phyloP scores from a whole-genome alignment of 2,888 invertebrate genomes.

The Bibio marci region DNA sequence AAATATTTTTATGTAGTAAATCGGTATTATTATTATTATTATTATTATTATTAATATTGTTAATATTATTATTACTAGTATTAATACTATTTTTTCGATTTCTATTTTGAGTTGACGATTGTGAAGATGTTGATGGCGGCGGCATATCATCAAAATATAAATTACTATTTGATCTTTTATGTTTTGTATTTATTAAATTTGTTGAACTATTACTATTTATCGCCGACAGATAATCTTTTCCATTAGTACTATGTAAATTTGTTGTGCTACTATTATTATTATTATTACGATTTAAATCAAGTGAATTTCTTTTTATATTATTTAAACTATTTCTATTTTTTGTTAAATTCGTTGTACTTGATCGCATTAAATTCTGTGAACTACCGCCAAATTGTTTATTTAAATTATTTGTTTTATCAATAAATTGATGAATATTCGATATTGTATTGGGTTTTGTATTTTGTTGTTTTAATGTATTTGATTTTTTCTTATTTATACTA shows the following conservation, averaged over 20 bases:
- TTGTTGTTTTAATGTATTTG: conserved; percentile 16
- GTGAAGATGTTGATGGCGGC: background rate
- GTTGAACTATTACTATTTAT: conserved; percentile 3
- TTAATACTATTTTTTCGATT: background rate
- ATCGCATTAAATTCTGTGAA: conserved; percentile 26
- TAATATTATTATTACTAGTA: too few species aligned
- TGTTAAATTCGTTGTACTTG: conserved; percentile 22
- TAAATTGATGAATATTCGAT: too few species aligned
- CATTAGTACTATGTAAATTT: conserved; percentile 7
- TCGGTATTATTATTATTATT: too few species aligned
- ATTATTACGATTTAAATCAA: conserved; percentile 8
- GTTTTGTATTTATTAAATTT: conserved; percentile 2
- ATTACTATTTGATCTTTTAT: background rate
- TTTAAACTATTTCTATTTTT: conserved; percentile 14
- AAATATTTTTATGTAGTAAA: conserved; percentile 6
- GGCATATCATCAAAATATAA: background rate
- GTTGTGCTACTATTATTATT: background rate
- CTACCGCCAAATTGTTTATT: conserved; percentile 25
- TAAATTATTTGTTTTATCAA: background rate
- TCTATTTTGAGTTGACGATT: background rate
- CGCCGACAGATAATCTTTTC: conserved; percentile 14
- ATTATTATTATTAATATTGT: too few species aligned
- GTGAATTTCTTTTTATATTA: conserved; percentile 11
- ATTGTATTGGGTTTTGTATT: background rate
- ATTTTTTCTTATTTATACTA: conserved; percentile 23